Base-by-base conservation (phyloP, 2,888 invertebrate genomes). In the Aradus depressus region DNA sequence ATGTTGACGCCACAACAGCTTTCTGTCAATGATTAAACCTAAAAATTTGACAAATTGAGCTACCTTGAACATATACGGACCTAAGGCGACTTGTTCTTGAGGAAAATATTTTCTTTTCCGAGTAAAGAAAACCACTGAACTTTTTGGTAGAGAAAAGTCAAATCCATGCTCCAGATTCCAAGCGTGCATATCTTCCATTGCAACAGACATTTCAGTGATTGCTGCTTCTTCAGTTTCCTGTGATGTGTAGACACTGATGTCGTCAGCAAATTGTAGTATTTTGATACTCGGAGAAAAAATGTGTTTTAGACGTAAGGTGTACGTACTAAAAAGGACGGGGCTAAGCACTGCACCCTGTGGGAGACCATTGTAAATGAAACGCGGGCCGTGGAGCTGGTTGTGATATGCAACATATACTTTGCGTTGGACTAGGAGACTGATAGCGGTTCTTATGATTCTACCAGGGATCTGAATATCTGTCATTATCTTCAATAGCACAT, bases 231-330 rank as follows among this genome's bases (percentile, higher is more conserved):
- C n/a, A n/a, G n/a, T n/a, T n/a, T n/a, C n/a, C n/a, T n/a, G n/a
- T n/a, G n/a, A n/a, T n/a, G 32, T 19, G 10, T 31, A 32, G 5
- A 53, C 44, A 18, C 25, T 35, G 3, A 53, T 44, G 23, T 53
- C 51, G 22, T 53, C 53, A 1, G 53, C 53, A 44, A 31, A 53
- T 23, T 53, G 50, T 8, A 51, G 16, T 14, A 52, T 45, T n/a
- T 6, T 10, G 3, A 44, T 31, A 10, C 32, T 34, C 3, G n/a
- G 25, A 3, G 23, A 34, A 8, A 25, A 22, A 12, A 32, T 35
- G 3, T 21, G 8, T 6, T 22, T 25, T 21, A 47, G n/a, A 10
- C 23, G 12, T 3, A 28, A 18, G 1, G 41, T 35, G 21, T 52
- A 53, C 1, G 52, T 18, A 1, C n/a, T 34, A 38, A 41, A 53